phyloP scores from a whole-genome alignment of 2,113 vertebrate species.

The Hippoglossus stenolepis region DNA sequence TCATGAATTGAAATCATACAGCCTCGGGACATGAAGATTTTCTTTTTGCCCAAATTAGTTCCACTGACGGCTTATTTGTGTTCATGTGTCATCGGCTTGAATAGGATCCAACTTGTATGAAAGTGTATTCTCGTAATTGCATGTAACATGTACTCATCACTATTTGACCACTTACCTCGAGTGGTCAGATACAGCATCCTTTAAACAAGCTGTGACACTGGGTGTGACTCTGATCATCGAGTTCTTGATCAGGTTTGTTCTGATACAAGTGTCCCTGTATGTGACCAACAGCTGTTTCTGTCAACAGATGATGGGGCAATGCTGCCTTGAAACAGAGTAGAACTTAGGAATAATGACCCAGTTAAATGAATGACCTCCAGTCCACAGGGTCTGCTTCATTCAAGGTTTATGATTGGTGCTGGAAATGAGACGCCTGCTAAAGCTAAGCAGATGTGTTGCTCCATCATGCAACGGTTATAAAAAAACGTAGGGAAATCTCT shows the following conservation, averaged over 20 bases:
- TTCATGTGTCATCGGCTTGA: too few species aligned
- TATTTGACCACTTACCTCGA: too few species aligned
- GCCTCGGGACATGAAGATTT: too few species aligned
- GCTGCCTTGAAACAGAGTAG: constrained; percentile 25
- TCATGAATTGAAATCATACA: too few species aligned
- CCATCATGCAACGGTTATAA: neutral
- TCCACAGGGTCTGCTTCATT: constrained; percentile 42
- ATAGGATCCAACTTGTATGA: too few species aligned
- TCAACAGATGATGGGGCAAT: constrained; percentile 10
- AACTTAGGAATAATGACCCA: constrained; percentile 29
- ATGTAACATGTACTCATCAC: too few species aligned
- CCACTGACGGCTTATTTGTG: too few species aligned
- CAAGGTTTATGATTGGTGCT: constrained; percentile 31
- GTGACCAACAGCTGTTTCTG: constrained; percentile 42
- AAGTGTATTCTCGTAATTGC: too few species aligned
- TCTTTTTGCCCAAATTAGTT: too few species aligned
- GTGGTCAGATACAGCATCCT: too few species aligned
- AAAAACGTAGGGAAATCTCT: constrained; percentile 20
- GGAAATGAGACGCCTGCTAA: constrained; percentile 31
- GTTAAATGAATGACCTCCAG: constrained; percentile 45
- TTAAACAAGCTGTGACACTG: neutral
- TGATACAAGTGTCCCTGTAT: neutral
- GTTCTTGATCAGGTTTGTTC: too few species aligned
- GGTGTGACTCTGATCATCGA: neutral
- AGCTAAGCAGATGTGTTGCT: constrained; percentile 42